These are phyloP conservation scores for Tenthredo distinguenda DNA, from an alignment of 2,888 invertebrate species.

Conservation along the genomic window DNA sequence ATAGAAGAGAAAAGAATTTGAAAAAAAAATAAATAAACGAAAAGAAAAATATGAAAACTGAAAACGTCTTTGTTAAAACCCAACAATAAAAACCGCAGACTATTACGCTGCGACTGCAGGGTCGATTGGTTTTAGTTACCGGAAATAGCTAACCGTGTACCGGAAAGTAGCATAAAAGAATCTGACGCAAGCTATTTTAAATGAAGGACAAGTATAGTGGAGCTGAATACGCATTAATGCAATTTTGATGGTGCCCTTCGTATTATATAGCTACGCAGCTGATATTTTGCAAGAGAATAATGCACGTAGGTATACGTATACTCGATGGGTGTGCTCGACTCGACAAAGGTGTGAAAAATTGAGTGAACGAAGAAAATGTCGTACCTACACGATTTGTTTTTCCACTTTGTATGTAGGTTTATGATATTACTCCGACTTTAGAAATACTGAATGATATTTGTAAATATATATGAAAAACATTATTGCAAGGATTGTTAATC, in stretches of 20 bases:
- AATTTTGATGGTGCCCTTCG: background rate
- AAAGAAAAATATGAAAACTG: background rate
- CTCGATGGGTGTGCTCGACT: background rate
- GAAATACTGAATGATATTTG: background rate
- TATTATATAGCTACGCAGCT: background rate
- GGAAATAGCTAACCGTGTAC: constrained; percentile 5
- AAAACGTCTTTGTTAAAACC: background rate
- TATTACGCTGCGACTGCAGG: background rate
- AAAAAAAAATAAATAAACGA: background rate
- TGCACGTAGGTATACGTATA: background rate
- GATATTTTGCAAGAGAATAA: background rate
- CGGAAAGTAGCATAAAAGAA: background rate
- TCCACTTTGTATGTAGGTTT: background rate
- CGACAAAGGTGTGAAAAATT: background rate
- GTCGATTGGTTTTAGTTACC: constrained; percentile 24
- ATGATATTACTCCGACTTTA: background rate
- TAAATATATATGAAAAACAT: background rate
- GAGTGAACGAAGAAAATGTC: background rate
- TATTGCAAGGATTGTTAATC: background rate
- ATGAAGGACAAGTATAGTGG: background rate
- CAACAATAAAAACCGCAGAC: background rate
- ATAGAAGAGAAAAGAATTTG: background rate
- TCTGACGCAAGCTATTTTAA: background rate
- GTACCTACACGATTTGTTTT: background rate
- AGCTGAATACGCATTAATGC: background rate